A percentile compares a stretch with the other conserved stretches of the same genome.
These are phyloP conservation scores for Carapus acus DNA, from an alignment of 2,797 vertebrate species.

Conservation along the genomic window DNA sequence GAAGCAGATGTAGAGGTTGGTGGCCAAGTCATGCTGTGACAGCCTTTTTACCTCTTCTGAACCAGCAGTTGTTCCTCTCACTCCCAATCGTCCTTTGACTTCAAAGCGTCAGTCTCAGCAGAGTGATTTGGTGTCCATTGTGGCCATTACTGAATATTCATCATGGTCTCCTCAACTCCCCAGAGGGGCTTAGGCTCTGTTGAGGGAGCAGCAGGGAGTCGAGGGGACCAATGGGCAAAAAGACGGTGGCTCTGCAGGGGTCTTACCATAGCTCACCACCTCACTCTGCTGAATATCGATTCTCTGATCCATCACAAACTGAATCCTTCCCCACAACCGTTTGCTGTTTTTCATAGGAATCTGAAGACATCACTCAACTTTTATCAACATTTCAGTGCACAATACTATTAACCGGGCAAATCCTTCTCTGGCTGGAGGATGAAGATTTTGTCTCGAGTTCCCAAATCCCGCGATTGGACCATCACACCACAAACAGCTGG, in stretches of 20 bases:
- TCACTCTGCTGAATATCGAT: constrained; percentile 3
- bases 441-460: constrained; percentile 41
- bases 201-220: constrained; percentile 21
- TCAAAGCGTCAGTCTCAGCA: constrained; percentile 65
- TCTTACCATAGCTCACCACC: constrained; percentile 16
- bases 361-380: no score
- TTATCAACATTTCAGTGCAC: no score
- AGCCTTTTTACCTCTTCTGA: constrained; percentile 58
- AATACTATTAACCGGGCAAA: constrained; percentile 1
- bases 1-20: no score
- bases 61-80: constrained; percentile 48
- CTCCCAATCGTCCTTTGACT: constrained; percentile 54
- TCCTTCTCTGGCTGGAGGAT: constrained; percentile 29
- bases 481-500: constrained; percentile 59
- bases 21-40: constrained; percentile 44
- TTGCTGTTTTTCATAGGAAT: background rate
- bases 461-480: constrained; percentile 28
- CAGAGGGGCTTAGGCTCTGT: constrained; percentile 29
- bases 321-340: no score
- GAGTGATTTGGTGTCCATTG: constrained; percentile 54
- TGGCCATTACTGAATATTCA: constrained; percentile 64
- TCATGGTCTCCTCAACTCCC: constrained; percentile 45
- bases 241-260: constrained; percentile 14
- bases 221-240: constrained; percentile 10
- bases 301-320: no score